A percentile compares a stretch with the other conserved stretches of the same genome.
These are phyloP conservation scores for Sphyrna mokarran DNA, from an alignment of 2,113 vertebrate species.

Conservation along the genomic window DNA sequence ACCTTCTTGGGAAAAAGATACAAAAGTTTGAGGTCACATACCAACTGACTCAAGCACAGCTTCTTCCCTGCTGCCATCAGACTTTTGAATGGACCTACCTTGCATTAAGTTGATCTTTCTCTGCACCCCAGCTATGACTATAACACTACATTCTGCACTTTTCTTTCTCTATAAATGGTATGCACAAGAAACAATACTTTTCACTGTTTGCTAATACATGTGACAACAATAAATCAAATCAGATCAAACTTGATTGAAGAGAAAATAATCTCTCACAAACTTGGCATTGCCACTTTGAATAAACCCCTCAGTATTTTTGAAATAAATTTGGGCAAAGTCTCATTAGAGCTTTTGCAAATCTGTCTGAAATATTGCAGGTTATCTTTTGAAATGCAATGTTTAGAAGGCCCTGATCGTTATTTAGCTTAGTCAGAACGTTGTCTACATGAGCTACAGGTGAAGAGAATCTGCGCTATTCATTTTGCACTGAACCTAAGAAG, in stretches of 20 bases:
- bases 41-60: too few relatives aligned
- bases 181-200: too few relatives aligned
- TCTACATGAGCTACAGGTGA: conserved; percentile 7
- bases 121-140: too few relatives aligned
- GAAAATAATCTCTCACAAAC: neutral
- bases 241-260: neutral
- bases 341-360: neutral
- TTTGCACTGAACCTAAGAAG: conserved; percentile 1
- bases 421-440: neutral
- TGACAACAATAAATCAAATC: too few relatives aligned
- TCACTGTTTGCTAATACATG: too few relatives aligned
- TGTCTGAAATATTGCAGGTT: neutral
- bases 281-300: neutral
- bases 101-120: too few relatives aligned
- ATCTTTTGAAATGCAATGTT: neutral
- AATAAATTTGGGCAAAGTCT: neutral
- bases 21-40: too few relatives aligned
- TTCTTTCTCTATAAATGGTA: too few relatives aligned
- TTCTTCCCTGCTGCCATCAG: too few relatives aligned
- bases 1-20: too few relatives aligned
- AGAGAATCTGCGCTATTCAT: neutral
- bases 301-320: neutral
- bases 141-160: too few relatives aligned
- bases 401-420: neutral
- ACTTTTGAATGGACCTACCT: too few relatives aligned